phyloP scores from a whole-genome alignment of 1,140 invertebrate species.

The Aricia agestis region DNA sequence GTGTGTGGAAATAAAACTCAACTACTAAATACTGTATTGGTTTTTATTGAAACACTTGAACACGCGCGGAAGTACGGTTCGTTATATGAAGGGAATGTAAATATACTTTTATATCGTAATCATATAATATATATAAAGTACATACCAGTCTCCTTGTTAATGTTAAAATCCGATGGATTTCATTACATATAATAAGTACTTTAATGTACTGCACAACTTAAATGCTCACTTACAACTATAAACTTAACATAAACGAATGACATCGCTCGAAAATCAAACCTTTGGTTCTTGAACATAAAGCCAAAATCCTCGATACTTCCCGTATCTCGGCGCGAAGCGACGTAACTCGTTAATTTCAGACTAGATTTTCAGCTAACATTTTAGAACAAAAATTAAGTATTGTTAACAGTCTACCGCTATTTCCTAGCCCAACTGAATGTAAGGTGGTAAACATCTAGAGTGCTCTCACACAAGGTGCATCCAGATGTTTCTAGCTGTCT shows the following conservation, averaged over 20 bases:
- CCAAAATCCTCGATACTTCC: neutral
- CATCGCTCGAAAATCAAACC: slow-evolving; percentile 40
- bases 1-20: slow-evolving; percentile 49
- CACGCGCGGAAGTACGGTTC: slow-evolving; percentile 43
- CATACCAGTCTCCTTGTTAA: slow-evolving; percentile 72
- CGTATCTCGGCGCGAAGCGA: slow-evolving; percentile 29
- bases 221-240: slow-evolving; percentile 65
- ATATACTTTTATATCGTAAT: slow-evolving; percentile 56
- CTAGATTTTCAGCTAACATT: slow-evolving; percentile 65
- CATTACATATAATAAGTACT: slow-evolving; percentile 63
- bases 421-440: slow-evolving; percentile 34
- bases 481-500: no score
- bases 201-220: slow-evolving; percentile 63
- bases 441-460: slow-evolving; percentile 9
- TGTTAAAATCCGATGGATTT: slow-evolving; percentile 60
- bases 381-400: slow-evolving; percentile 47
- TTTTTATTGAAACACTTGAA: slow-evolving; percentile 65
- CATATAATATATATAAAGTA: slow-evolving; percentile 57
- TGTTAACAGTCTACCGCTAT: slow-evolving; percentile 40
- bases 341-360: slow-evolving; percentile 53
- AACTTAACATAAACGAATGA: slow-evolving; percentile 48
- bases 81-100: slow-evolving; percentile 62
- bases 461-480: slow-evolving; percentile 5
- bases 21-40: slow-evolving; percentile 70
- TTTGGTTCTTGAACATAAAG: slow-evolving; percentile 31